Percentiles rank a stretch among this genome's conserved stretches.
Conservation (phyloP, 2,797 vertebrate genomes). For the Heteromormyrus szaboi region DNA sequence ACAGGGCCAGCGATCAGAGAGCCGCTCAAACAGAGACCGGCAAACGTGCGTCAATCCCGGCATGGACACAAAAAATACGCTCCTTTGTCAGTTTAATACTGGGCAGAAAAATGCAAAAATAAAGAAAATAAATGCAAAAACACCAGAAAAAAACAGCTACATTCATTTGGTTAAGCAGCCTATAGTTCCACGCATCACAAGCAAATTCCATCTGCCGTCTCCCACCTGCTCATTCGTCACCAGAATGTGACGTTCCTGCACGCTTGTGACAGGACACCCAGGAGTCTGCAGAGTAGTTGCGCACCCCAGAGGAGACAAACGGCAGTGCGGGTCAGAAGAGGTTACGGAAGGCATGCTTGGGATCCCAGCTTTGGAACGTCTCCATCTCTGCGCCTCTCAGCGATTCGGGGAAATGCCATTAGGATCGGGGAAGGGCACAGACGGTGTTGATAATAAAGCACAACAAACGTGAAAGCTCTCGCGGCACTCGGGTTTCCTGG, state of each 20-base stretch:
- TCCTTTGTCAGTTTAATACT: neutral
- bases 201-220: neutral
- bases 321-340: neutral
- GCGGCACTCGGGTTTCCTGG: neutral
- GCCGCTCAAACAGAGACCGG: neutral
- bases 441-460: neutral
- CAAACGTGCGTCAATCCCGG: neutral
- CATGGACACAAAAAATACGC: neutral
- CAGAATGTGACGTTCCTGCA: neutral
- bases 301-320: neutral
- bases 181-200: neutral
- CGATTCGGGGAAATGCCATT: neutral
- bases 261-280: neutral
- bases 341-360: neutral
- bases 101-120: neutral
- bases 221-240: neutral
- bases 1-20: neutral
- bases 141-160: neutral
- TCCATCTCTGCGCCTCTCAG: neutral
- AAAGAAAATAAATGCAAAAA: neutral
- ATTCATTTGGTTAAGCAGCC: neutral
- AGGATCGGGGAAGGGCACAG: neutral
- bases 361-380: neutral
- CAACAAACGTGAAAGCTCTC: neutral
- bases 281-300: neutral